Evolutionary conservation across 2,888 invertebrate genomes (phyloP), one percentile per base, ranked within the genome.

Genomic region (Chydorus sphaericus): DNA sequence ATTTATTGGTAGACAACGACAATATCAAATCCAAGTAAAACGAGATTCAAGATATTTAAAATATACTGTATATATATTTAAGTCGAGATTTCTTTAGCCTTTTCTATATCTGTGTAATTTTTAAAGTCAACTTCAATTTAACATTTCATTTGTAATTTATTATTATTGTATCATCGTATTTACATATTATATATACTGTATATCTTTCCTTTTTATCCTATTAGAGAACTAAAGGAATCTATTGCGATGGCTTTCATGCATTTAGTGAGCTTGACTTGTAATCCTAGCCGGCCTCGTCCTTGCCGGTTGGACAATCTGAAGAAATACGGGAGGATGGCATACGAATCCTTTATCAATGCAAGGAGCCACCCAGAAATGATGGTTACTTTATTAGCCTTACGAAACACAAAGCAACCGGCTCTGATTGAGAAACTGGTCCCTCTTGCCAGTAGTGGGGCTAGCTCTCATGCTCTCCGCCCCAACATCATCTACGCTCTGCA

Each of bases 221-320:
- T n/a, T n/a, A 48, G 52, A 8, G 48, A 48, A 23, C 48, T 55
- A 4, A 48, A 28, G 14, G 26, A 33, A n/a, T 54, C 57, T n/a
- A 36, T 54, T 20, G 31, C 23, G 14, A 26, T 57, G 20, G 38
- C 31, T 16, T 54, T 57, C 29, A 49, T 48, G 14, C 57, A 57
- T 26, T 31, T 57, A 16, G 36, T 53, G 48, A 38, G 53, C 4
- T 44, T 53, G n/a, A 54, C 54, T 18, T 57, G 57, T 49, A 16
- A 29, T n/a, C 20, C 10, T 3, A 48, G 33, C 33, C 54, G 48
- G 38, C 23, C 10, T 10, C 36, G 52, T 16, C 48, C 48, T 1
- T 57, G 57, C 54, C 29, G 36, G 26, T 23, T 18, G 7, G 54
- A 54, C 10, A 48, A 48, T 7, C 18, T 54, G 23, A 54, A 29